Conservation (phyloP, 2,113 vertebrate genomes). For the Ammodytes dubius region DNA sequence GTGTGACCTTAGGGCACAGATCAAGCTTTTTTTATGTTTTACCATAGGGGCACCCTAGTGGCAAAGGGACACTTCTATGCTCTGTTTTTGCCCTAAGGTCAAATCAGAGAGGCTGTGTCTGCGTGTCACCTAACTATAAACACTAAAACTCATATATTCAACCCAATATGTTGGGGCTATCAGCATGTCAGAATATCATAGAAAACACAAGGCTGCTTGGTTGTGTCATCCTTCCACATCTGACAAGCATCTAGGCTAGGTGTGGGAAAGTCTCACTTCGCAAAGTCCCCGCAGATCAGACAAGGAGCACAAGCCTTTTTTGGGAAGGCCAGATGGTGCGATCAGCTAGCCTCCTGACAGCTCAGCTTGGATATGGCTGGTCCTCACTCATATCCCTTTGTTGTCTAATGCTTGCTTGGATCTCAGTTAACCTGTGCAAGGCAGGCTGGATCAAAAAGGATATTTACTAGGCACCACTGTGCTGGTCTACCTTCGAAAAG, state of each 20-base stretch:
- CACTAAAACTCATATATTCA: too few relatives aligned
- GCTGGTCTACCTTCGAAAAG: neutral
- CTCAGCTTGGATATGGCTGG: constrained; percentile 46
- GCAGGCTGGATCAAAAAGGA: constrained; percentile 64
- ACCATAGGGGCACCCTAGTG: too few relatives aligned
- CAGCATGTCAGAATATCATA: too few relatives aligned
- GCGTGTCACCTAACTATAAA: too few relatives aligned
- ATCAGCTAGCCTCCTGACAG: constrained; percentile 63
- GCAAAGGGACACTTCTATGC: too few relatives aligned
- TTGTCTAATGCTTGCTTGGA: constrained; percentile 54
- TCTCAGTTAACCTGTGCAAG: constrained; percentile 60
- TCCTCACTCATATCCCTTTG: constrained; percentile 68
- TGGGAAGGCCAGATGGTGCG: constrained; percentile 65
- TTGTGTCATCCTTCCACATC: neutral
- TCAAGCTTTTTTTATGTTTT: too few relatives aligned
- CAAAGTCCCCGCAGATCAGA: constrained; percentile 30
- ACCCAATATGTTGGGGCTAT: too few relatives aligned
- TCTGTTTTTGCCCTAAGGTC: too few relatives aligned
- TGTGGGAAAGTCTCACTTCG: constrained; percentile 24
- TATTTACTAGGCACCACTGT: constrained; percentile 44
- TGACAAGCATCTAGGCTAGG: constrained; percentile 3
- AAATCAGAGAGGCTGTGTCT: too few relatives aligned
- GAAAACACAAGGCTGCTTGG: neutral
- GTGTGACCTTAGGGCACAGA: too few relatives aligned
- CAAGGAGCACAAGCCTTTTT: constrained; percentile 36